Conservation (phyloP, 2,888 invertebrate genomes). For the Synergus itoensis region DNA sequence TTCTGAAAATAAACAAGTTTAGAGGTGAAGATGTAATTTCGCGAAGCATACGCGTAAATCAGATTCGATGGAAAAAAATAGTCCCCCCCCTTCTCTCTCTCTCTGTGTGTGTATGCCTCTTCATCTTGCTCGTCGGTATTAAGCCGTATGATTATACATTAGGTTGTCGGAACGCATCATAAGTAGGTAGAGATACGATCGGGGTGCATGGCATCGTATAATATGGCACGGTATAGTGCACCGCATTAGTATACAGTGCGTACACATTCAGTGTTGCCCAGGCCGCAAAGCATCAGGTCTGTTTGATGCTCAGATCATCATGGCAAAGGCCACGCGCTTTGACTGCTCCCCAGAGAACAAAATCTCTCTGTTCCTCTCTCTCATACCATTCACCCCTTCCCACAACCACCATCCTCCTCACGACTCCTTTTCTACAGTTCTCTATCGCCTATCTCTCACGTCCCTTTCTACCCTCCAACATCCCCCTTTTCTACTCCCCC, state of each 20-base stretch:
- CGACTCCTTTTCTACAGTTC: conserved; percentile 54
- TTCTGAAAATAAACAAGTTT: not conserved
- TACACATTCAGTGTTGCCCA: conserved; percentile 53
- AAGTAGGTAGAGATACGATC: conserved; percentile 65
- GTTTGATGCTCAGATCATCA: conserved; percentile 75
- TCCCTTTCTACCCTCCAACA: conserved; percentile 48
- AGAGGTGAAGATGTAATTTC: not conserved
- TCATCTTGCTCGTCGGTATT: conserved; percentile 51
- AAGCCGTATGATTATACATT: conserved; percentile 69
- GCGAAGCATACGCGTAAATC: conserved; percentile 5
- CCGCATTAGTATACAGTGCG: conserved; percentile 49
- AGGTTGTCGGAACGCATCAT: conserved; percentile 63
- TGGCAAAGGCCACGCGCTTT: conserved; percentile 75
- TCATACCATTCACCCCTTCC: conserved; percentile 49
- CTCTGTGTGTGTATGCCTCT: not conserved
- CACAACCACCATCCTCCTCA: conserved; percentile 48
- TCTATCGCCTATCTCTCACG: conserved; percentile 50
- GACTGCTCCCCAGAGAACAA: conserved; percentile 77
- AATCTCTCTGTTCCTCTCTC: conserved; percentile 72
- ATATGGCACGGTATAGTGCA: conserved; percentile 46
- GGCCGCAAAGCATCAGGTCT: conserved; percentile 69
- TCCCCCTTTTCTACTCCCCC: conserved; percentile 49
- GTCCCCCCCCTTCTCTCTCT: conserved; percentile 12
- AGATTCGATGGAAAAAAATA: conserved; percentile 23
- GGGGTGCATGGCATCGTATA: conserved; percentile 44